Conservation (phyloP, 2,113 vertebrate species). For the Sarotherodon lohbergeri region DNA sequence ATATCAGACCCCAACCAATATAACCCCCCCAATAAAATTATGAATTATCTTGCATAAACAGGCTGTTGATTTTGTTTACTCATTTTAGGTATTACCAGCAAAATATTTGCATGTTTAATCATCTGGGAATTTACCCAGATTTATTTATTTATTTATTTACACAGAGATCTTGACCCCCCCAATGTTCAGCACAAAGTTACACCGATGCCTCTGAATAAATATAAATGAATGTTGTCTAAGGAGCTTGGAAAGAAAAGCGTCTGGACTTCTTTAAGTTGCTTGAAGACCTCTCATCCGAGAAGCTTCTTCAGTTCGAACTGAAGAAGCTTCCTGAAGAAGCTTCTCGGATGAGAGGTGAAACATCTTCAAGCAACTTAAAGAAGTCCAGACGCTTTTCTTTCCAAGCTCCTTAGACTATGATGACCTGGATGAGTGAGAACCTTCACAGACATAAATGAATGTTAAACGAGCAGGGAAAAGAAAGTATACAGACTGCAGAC, state of each 20-base stretch:
- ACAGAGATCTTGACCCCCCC: neutral
- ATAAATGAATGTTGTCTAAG: neutral
- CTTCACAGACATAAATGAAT: neutral
- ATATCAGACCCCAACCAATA: neutral
- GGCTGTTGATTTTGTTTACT: neutral
- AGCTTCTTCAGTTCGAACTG: neutral
- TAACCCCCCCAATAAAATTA: neutral
- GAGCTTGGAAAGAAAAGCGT: neutral
- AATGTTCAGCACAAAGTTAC: neutral
- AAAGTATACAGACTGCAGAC: neutral
- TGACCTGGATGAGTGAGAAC: neutral
- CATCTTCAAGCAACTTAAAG: neutral
- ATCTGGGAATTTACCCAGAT: no score
- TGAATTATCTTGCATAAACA: neutral
- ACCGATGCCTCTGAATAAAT: neutral
- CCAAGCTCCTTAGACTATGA: neutral
- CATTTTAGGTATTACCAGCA: neutral
- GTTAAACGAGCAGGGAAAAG: neutral
- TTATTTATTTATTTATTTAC: neutral
- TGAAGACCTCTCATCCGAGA: rapidly evolving
- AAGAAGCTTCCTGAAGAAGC: neutral
- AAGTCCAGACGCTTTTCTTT: neutral
- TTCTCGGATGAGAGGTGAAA: neutral
- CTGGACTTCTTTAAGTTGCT: neutral
- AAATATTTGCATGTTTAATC: no score